Base-by-base conservation (phyloP, 2,113 vertebrate species). In the Entelurus aequoreus region DNA sequence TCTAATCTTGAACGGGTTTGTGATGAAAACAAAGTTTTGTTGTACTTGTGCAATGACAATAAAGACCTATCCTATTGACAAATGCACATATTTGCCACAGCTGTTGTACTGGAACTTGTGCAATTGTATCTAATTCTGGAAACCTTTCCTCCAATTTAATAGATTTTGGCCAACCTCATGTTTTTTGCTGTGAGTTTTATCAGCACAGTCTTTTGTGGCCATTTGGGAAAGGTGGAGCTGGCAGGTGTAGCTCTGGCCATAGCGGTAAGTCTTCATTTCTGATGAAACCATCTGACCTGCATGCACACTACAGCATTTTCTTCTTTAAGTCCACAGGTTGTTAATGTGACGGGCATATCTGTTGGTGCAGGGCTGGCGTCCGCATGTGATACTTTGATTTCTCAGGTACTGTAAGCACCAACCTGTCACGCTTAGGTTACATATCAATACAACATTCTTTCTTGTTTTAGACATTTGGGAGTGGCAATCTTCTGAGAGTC, bases 181-280 rank as follows among this genome's bases (percentile, higher is more conserved):
- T 62, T 69, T 37, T 93, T 93, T 67, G 64, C 92, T 14, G 90
- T 97, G 66, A 88, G 89, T 0, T 87, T 97, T 52, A 82, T 97
- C 52, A 97, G 94, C 66, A 92, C 93, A 1, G 80, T 97, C 74
- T 98, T 98, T 87, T 98, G 95, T 12, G 95, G 94, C 12, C 95
- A 94, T 73, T 73, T 98, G 80, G 95, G 95, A 38, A 94, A 84
- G 71, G 80, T 81, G 0, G 91, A 95, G 54, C 82, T 98, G 74
- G 95, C 93, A 0, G 91, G 91, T 0, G 95, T 96, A 54, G 84
- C 89, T 0, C 83, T 98, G 5, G 94, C 94, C 0, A 92, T 90
- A 8, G 89, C 93, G 0, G 95, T 98, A 90, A 0, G 94, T 46
- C 42, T 4, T 46, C 42, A 46, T 62, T 12, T 21, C 35, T 52